Conservation (phyloP, 2,113 vertebrate species). For the Procavia capensis region DNA sequence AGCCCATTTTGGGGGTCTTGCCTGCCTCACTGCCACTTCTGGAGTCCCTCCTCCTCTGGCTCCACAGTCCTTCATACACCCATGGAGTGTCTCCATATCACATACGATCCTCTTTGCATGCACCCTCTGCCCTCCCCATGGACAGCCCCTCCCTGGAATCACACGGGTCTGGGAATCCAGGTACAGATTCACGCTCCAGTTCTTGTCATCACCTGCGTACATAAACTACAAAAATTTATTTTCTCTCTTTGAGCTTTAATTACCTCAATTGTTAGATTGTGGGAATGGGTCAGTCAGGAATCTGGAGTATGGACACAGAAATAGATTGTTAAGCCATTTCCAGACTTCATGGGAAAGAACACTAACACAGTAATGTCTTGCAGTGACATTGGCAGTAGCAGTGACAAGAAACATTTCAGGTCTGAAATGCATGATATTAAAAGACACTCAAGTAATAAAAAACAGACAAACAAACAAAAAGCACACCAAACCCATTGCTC, state of each 20-base stretch:
- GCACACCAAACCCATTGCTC: too few relatives aligned
- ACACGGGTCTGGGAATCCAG: background rate
- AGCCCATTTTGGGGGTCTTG: background rate
- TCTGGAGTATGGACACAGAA: background rate
- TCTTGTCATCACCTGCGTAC: background rate
- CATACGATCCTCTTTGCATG: background rate
- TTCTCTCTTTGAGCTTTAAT: background rate
- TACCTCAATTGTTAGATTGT: background rate
- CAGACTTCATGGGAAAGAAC: background rate
- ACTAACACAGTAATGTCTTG: background rate
- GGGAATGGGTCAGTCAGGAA: background rate
- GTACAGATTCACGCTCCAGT: background rate
- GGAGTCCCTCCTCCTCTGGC: rapidly evolving
- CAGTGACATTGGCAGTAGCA: too few relatives aligned
- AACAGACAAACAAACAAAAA: too few relatives aligned
- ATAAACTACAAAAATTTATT: background rate
- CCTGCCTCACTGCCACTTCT: background rate
- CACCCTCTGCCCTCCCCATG: too few relatives aligned
- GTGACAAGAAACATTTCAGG: background rate
- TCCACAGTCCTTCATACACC: background rate
- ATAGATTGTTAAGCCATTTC: background rate
- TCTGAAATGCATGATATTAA: background rate
- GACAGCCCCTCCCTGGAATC: background rate
- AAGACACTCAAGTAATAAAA: background rate
- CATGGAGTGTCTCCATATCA: background rate